These are phyloP conservation scores for Spea hammondii DNA, from an alignment of 2,797 vertebrate species.

Conservation along the genomic window DNA sequence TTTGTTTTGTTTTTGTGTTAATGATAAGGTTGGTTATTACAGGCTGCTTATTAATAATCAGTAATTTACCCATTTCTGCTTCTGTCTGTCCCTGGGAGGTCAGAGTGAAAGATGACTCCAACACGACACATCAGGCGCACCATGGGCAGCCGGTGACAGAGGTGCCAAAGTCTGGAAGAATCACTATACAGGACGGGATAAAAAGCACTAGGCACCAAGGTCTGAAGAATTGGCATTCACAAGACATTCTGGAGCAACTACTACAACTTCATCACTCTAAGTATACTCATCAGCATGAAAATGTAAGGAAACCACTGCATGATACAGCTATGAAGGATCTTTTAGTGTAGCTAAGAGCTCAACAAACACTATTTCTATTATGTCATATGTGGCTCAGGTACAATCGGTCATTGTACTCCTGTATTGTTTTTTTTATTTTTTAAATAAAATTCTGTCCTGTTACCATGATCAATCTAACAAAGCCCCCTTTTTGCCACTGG, in stretches of 20 bases:
- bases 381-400: too few species aligned
- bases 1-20: too few species aligned
- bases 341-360: too few species aligned
- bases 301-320: conserved; percentile 54
- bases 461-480: too few species aligned
- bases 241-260: conserved; percentile 64
- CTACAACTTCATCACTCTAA: conserved; percentile 66
- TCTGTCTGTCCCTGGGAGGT: neutral
- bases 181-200: neutral
- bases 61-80: neutral
- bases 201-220: neutral
- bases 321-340: too few species aligned
- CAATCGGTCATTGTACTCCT: too few species aligned
- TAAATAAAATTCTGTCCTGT: too few species aligned
- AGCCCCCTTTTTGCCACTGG: too few species aligned
- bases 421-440: too few species aligned
- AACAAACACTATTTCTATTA: too few species aligned
- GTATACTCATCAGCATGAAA: conserved; percentile 64
- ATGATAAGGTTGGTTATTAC: too few species aligned
- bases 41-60: too few species aligned
- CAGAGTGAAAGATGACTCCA: conserved; percentile 1
- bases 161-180: neutral
- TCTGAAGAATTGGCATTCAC: conserved; percentile 28
- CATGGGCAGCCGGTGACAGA: neutral
- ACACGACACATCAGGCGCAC: neutral